These are phyloP conservation scores for Drosophila greeni DNA, from an alignment of 2,888 invertebrate species.

Conservation along the genomic window DNA sequence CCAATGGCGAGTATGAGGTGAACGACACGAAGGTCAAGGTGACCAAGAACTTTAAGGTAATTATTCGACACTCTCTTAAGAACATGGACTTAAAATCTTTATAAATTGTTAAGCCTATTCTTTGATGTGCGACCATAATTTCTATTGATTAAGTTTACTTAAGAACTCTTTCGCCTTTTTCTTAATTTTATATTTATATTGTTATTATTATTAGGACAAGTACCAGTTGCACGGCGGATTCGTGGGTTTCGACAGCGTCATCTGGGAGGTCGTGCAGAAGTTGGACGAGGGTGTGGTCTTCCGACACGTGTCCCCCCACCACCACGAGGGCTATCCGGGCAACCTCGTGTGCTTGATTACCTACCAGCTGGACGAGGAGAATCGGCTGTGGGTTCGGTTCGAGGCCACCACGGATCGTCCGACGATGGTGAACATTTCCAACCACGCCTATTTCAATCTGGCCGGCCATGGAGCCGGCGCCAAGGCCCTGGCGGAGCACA, in stretches of 20 bases:
- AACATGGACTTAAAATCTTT: background rate
- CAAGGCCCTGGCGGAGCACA: conserved; percentile 84
- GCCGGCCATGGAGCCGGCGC: conserved; percentile 87
- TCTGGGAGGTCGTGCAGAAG: conserved; percentile 81
- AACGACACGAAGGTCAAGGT: conserved; percentile 84
- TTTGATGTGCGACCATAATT: too few relatives aligned
- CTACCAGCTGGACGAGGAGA: conserved; percentile 86
- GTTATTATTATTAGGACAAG: conserved; percentile 77
- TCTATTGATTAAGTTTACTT: too few relatives aligned
- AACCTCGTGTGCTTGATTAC: conserved; percentile 84
- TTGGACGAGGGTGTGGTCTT: conserved; percentile 81
- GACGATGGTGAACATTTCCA: conserved; percentile 92
- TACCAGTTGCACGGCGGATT: conserved; percentile 90
- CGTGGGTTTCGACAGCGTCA: conserved; percentile 89
- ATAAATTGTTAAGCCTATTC: too few relatives aligned
- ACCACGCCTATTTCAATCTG: conserved; percentile 94
- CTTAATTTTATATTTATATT: background rate
- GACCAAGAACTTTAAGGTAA: conserved; percentile 83
- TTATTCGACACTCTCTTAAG: background rate
- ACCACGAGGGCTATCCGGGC: conserved; percentile 94
- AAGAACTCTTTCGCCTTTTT: too few relatives aligned
- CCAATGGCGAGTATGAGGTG: too few relatives aligned
- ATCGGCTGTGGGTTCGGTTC: conserved; percentile 87
- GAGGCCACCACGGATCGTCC: conserved; percentile 86
- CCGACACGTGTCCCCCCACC: conserved; percentile 87